phyloP scores from a whole-genome alignment of 2,888 invertebrate genomes.

The Halictus ligatus region DNA sequence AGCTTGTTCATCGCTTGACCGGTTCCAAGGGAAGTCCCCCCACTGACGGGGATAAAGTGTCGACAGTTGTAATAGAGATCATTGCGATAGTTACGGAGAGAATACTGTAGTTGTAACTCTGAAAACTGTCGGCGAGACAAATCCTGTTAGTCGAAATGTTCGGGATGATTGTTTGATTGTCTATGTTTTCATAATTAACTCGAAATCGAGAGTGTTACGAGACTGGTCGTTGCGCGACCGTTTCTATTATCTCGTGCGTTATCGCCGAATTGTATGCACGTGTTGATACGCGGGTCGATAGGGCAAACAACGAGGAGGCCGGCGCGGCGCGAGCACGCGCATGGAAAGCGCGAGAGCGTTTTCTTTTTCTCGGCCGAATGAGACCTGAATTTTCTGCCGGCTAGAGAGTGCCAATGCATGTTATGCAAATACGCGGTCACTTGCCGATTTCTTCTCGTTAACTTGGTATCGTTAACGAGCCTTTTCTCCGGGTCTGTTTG shows the following conservation, averaged over 20 bases:
- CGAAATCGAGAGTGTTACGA: not conserved
- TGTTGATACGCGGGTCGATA: constrained; percentile 38
- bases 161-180: not conserved
- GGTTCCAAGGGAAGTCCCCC: no score
- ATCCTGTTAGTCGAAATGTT: not conserved
- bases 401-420: constrained; percentile 34
- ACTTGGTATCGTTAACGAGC: constrained; percentile 19
- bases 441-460: constrained; percentile 50
- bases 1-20: no score
- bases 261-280: constrained; percentile 37
- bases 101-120: no score
- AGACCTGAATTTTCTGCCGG: constrained; percentile 36
- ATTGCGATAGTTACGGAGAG: no score
- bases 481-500: not conserved
- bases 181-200: not conserved
- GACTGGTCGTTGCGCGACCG: not conserved
- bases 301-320: constrained; percentile 22
- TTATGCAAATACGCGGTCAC: constrained; percentile 42
- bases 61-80: no score
- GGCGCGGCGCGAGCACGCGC: not conserved
- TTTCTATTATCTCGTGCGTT: not conserved
- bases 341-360: constrained; percentile 33
- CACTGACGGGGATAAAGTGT: no score
- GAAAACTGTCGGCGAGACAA: not conserved
- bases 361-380: constrained; percentile 24